A percentile compares a stretch with the other conserved stretches of the same genome.
Conservation (phyloP, 2,113 vertebrate genomes). For the Heterotilapia buettikoferi region DNA sequence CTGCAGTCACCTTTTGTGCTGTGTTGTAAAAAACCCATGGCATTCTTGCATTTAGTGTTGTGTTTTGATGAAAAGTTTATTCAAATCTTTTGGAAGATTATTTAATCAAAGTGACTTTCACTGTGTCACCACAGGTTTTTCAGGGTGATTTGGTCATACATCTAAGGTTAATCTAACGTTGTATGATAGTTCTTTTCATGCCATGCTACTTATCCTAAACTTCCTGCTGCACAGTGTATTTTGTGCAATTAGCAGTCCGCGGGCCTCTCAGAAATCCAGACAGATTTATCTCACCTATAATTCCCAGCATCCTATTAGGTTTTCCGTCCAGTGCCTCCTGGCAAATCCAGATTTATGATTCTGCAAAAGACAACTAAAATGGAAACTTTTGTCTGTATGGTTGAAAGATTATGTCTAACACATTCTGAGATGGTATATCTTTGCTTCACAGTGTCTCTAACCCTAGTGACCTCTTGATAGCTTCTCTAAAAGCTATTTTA, state of each 20-base stretch:
- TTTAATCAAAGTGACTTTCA: not conserved
- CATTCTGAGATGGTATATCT: not conserved
- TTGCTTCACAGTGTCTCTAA: not conserved
- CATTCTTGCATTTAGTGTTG: not conserved
- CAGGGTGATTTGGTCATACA: not conserved
- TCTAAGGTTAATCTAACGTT: not conserved
- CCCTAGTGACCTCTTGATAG: not conserved
- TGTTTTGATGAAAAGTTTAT: not conserved
- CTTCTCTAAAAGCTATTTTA: not conserved
- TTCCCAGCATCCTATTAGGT: not conserved
- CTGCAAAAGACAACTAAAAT: not conserved
- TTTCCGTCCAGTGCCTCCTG: not conserved
- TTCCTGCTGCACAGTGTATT: constrained; percentile 2
- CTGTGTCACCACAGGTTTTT: not conserved
- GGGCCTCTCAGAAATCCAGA: not conserved
- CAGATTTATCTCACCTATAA: not conserved
- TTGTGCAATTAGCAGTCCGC: constrained; percentile 15
- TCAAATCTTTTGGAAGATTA: not conserved
- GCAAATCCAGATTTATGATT: not conserved
- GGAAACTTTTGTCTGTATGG: not conserved
- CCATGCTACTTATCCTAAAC: not conserved
- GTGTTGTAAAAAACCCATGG: not conserved
- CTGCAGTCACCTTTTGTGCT: not conserved
- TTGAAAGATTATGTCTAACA: not conserved
- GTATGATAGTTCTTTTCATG: not conserved